These are phyloP conservation scores for Habrosyne pyritoides DNA, from an alignment of 2,888 invertebrate genomes.

Conservation along the genomic window DNA sequence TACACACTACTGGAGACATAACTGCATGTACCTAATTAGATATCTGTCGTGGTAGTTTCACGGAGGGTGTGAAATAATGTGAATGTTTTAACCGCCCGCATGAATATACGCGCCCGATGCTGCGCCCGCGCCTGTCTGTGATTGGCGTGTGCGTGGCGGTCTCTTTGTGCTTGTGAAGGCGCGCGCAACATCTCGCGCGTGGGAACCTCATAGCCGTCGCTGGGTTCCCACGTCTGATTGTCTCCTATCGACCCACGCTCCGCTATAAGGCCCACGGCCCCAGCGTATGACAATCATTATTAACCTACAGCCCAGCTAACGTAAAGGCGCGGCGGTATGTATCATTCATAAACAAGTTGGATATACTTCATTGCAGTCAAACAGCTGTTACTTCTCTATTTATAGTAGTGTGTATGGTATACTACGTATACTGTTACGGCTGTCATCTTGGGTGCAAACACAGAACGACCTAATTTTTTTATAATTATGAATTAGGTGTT, in stretches of 20 bases:
- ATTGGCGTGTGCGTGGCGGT: background rate
- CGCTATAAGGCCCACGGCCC: slow-evolving; percentile 30
- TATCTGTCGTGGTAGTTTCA: too few species aligned
- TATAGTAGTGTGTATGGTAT: too few species aligned
- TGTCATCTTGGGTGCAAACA: too few species aligned
- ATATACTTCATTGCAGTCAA: too few species aligned
- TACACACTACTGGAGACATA: too few species aligned
- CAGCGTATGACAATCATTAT: slow-evolving; percentile 44
- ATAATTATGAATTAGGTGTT: too few species aligned
- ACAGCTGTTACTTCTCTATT: too few species aligned
- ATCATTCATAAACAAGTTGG: background rate
- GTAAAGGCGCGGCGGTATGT: background rate
- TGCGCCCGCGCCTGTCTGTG: background rate
- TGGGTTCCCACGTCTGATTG: slow-evolving; percentile 60
- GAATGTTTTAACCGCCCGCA: background rate
- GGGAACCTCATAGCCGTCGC: slow-evolving; percentile 47
- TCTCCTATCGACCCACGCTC: slow-evolving; percentile 33
- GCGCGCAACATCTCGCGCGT: slow-evolving; percentile 28
- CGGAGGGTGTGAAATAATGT: background rate
- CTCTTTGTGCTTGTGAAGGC: background rate
- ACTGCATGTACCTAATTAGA: too few species aligned
- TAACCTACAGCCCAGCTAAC: slow-evolving; percentile 39
- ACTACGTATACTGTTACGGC: too few species aligned
- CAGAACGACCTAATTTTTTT: too few species aligned
- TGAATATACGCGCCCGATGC: background rate